Conservation (phyloP, 2,113 vertebrate species). For the Chionodraco myersi region DNA sequence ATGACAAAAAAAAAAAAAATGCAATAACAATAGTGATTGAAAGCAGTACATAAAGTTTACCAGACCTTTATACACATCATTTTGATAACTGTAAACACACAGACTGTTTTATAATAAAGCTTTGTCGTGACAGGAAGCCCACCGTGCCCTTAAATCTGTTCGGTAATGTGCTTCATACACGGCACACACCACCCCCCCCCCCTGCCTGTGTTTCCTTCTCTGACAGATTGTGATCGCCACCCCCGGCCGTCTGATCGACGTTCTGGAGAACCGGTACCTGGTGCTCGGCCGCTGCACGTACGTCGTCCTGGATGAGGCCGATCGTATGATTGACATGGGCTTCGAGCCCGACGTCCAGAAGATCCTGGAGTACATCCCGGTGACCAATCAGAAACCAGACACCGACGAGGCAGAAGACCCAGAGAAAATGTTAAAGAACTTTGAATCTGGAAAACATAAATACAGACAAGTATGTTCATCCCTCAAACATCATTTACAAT, state of each 20-base stretch:
- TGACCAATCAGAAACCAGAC: slow-evolving; percentile 98
- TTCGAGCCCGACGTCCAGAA: slow-evolving; percentile 98
- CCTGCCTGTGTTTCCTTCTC: background rate
- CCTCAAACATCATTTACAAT: background rate
- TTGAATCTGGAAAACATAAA: slow-evolving; percentile 97
- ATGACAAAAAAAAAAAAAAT: no score
- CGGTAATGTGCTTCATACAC: background rate
- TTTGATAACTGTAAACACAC: no score
- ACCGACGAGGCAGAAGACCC: slow-evolving; percentile 97
- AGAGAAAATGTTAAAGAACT: slow-evolving; percentile 97
- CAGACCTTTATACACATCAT: background rate
- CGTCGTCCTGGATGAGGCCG: slow-evolving; percentile 96
- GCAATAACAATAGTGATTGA: background rate
- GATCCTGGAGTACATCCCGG: slow-evolving; percentile 98
- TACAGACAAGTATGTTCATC: slow-evolving; percentile 91
- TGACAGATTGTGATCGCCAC: slow-evolving; percentile 96
- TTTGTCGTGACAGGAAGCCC: background rate
- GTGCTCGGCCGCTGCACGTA: slow-evolving; percentile 98
- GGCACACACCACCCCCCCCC: background rate
- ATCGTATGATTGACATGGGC: slow-evolving; percentile 99
- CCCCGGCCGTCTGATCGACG: slow-evolving; percentile 94
- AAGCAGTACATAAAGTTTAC: background rate
- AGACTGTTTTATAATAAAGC: background rate
- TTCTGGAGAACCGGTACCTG: slow-evolving; percentile 96
- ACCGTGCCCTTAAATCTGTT: background rate